Evolutionary conservation across 2,888 invertebrate species (phyloP).

Genomic region (Drosophila putrida): DNA sequence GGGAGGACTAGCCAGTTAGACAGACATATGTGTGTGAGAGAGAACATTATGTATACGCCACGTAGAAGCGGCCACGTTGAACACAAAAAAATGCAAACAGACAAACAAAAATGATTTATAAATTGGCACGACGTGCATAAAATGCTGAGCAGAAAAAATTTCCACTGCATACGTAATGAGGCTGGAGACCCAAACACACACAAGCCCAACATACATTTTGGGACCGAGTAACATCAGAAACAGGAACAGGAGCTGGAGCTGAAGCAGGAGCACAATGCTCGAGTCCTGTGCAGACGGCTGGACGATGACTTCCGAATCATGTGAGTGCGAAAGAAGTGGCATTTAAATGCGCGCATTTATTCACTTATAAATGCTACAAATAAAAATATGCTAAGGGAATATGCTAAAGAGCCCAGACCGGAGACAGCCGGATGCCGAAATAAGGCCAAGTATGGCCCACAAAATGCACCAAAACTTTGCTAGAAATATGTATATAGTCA

Average conservation of each 20-base stretch:
- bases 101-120: conserved; percentile 83
- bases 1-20: conserved; percentile 11
- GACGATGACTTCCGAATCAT: conserved; percentile 61
- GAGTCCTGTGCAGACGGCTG: conserved; percentile 38
- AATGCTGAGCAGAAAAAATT: conserved; percentile 79
- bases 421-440: conserved; percentile 36
- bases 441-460: conserved; percentile 72
- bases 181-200: conserved; percentile 46
- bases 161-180: conserved; percentile 79
- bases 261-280: conserved; percentile 1
- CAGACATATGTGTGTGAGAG: conserved; percentile 25
- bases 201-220: conserved; percentile 32
- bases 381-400: conserved; percentile 75
- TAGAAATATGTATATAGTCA: conserved; percentile 14
- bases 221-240: not conserved
- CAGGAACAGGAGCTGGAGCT: not conserved
- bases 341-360: conserved; percentile 81
- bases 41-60: conserved; percentile 68
- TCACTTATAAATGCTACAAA: conserved; percentile 81
- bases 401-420: conserved; percentile 68
- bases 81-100: conserved; percentile 70
- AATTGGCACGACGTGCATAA: conserved; percentile 83
- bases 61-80: conserved; percentile 63
- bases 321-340: conserved; percentile 68
- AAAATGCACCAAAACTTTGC: conserved; percentile 64